Base-by-base conservation (phyloP, 1,140 invertebrate genomes). In the Drosophila subobscura region DNA sequence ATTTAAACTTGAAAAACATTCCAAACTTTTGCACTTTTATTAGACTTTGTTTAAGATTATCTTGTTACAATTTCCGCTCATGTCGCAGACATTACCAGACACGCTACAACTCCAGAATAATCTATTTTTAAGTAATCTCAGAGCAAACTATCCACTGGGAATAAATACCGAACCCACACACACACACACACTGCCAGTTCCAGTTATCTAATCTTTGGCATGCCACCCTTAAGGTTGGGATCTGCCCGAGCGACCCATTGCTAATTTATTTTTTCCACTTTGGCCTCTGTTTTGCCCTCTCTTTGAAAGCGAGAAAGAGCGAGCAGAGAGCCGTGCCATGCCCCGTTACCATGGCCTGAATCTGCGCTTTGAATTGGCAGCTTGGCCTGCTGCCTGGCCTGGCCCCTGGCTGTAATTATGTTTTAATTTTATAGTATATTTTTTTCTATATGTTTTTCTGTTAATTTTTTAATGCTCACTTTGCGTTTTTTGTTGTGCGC, bases 311-410 rank as follows among this genome's bases (percentile, higher is more conserved):
- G 33, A 10, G 33, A 10, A 37, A 37, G 33, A 37, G 33, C 10
- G 10, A 10, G 33, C 33, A 37, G 33, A 37, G 33, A 53, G 61
- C 57, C 50, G 41, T 33, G 55, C 76, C 80, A 79, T 77, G 68
- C 65, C 71, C 79, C 75, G 79, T 84, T 76, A 83, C 72, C 72
- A 61, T 85, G 77, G 64, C 80, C 81, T 77, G 49, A 74, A 86
- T 84, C 57, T 47, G 58, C 58, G 16, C 41, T 54, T 54, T 40
- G 49, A 33, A 44, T 50, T 56, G 49, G 22, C 16, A 20, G 16
- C 60, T 67, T 47, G 58, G 42, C 55, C 72, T 8, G 16, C 29
- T 33, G 27, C 6, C 6, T 29, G 27, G 29, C 44, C 29, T 29
- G 33, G 44, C 49, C 60, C 23, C 41, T 75, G 78, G 81, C 68